phyloP scores from a whole-genome alignment of 2,888 invertebrate species.

The Callinectes sapidus region DNA sequence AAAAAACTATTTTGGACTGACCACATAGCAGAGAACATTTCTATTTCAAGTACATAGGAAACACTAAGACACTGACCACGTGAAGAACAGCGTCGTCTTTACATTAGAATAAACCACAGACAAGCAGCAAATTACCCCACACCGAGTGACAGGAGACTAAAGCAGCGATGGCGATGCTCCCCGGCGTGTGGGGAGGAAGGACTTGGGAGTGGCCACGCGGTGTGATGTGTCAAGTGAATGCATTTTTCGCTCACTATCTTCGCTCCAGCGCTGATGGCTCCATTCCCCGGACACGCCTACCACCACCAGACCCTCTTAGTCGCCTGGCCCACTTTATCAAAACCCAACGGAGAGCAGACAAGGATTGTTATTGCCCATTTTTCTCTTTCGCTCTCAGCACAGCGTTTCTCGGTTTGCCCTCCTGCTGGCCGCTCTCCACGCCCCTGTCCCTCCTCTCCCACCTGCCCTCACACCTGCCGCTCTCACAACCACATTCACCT shows the following conservation, averaged over 20 bases:
- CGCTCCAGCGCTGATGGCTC: background rate
- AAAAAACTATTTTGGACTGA: background rate
- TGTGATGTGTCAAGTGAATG: slow-evolving; percentile 1
- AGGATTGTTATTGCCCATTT: slow-evolving; percentile 34
- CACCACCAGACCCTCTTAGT: background rate
- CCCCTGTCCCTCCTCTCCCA: background rate
- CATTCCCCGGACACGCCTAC: background rate
- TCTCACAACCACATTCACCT: background rate
- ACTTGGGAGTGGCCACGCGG: background rate
- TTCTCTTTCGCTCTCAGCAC: slow-evolving; percentile 18
- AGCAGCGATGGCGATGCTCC: background rate
- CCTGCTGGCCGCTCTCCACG: background rate
- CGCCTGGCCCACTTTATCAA: slow-evolving; percentile 7
- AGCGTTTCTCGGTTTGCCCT: background rate
- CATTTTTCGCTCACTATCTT: background rate
- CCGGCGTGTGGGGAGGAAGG: background rate
- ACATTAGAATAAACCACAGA: background rate
- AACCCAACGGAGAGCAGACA: slow-evolving; percentile 24
- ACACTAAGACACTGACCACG: too few relatives aligned
- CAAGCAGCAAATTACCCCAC: too few relatives aligned
- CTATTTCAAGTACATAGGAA: background rate
- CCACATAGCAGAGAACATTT: background rate
- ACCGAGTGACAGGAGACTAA: background rate
- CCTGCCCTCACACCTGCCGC: background rate
- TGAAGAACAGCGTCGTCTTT: background rate